Percentiles rank a stretch among this genome's conserved stretches.
Conservation (phyloP, 1,140 invertebrate species). For the Lordiphosa stackelbergi region DNA sequence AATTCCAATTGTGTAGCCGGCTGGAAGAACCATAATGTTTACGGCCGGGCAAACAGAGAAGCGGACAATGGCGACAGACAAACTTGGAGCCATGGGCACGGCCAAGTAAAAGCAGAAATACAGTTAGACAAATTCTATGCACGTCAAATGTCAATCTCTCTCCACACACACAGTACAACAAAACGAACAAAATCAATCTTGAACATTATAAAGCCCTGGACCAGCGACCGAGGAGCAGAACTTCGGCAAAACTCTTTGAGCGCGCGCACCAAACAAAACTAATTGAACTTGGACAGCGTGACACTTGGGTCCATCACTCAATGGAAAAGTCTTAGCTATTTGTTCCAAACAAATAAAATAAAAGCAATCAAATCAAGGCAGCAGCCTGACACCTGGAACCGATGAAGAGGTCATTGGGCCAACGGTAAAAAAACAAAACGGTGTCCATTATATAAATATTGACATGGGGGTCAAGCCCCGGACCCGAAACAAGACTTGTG, state of each 20-base stretch:
- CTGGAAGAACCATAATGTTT: conserved; percentile 30
- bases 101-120: conserved; percentile 52
- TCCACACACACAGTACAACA: conserved; percentile 25
- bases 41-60: conserved; percentile 4
- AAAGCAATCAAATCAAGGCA: conserved; percentile 65
- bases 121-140: conserved; percentile 73
- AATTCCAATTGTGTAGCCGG: conserved; percentile 1
- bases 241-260: conserved; percentile 61
- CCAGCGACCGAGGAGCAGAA: conserved; percentile 21
- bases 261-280: conserved; percentile 55
- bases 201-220: conserved; percentile 44
- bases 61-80: background rate
- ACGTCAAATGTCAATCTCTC: conserved; percentile 70
- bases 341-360: conserved; percentile 67
- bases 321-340: conserved; percentile 38
- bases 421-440: conserved; percentile 44
- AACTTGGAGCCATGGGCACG: conserved; percentile 4
- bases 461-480: conserved; percentile 43
- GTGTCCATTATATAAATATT: conserved; percentile 48
- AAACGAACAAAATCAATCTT: conserved; percentile 62
- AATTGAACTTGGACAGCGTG: conserved; percentile 75
- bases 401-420: conserved; percentile 37
- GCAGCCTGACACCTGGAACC: conserved; percentile 7
- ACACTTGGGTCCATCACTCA: conserved; percentile 67
- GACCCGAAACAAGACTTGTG: conserved; percentile 52